Evolutionary conservation across 2,888 invertebrate genomes (phyloP).

Genomic region (Macrosiphum euphorbiae): DNA sequence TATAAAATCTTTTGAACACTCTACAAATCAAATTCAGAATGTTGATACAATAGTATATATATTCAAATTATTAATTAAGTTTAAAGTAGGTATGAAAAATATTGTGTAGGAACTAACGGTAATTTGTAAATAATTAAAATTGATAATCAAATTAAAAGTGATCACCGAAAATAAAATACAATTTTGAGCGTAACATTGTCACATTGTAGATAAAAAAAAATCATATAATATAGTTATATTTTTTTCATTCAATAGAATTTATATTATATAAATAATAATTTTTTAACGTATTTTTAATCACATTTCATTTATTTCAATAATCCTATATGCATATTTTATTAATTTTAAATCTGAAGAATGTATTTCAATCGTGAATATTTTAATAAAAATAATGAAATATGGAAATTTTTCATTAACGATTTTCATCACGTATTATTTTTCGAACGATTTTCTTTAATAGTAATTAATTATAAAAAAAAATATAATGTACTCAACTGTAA

Average conservation of each 20-base stretch:
- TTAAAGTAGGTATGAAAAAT: not conserved
- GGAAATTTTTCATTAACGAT: not conserved
- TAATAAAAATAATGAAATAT: not conserved
- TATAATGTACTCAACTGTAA: not conserved
- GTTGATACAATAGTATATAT: not conserved
- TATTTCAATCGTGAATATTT: not conserved
- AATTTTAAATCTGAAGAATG: not conserved
- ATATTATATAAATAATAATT: not conserved
- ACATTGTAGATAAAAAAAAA: not conserved
- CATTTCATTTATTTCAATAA: not conserved
- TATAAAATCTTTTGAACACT: not conserved
- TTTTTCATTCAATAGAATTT: not conserved
- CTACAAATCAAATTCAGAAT: not conserved
- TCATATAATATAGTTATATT: not conserved
- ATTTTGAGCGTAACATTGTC: not conserved
- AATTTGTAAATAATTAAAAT: not conserved
- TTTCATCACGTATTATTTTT: not conserved
- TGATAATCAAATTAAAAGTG: not conserved
- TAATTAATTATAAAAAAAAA: not conserved
- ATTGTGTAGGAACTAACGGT: not conserved
- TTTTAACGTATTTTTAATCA: not conserved
- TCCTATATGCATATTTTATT: not conserved
- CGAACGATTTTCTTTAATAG: not conserved
- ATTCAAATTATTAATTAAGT: not conserved
- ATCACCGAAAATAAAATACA: not conserved